Percentiles rank a stretch among this genome's conserved stretches.
phyloP scores from a whole-genome alignment of 64 coral and sea anemone species.

The Stichodactyla mertensii region DNA sequence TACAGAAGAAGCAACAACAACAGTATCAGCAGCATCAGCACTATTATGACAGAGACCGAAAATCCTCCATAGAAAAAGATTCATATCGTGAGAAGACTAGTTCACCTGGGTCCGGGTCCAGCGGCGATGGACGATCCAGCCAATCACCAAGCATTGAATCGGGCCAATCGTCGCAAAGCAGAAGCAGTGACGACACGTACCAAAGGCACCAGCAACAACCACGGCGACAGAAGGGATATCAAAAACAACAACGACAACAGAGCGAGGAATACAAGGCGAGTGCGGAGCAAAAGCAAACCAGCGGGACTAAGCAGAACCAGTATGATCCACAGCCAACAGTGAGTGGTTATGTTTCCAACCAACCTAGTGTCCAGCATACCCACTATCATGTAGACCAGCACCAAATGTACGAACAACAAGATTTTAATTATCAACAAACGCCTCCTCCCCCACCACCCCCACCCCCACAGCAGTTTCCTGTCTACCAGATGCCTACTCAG shows the following conservation, averaged over 20 bases:
- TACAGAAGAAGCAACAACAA: conserved; percentile 88
- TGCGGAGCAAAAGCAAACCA: neutral
- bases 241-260: conserved; percentile 21
- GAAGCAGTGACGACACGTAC: neutral
- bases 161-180: neutral
- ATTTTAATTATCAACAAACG: conserved; percentile 52
- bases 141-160: conserved; percentile 8
- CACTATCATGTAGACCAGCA: conserved; percentile 41
- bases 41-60: neutral
- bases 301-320: neutral
- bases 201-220: neutral
- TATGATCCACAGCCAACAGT: neutral
- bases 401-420: conserved; percentile 47
- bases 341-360: neutral
- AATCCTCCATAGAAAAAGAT: neutral
- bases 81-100: conserved; percentile 5
- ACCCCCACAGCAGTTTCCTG: conserved; percentile 40
- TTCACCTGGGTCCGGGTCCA: conserved; percentile 11
- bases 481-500: conserved; percentile 36
- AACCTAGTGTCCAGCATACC: conserved; percentile 4
- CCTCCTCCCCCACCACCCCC: conserved; percentile 38
- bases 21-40: conserved; percentile 62
- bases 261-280: neutral
- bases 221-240: conserved; percentile 1
- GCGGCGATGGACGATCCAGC: neutral